Base-by-base conservation (phyloP, 2,888 invertebrate genomes). In the Lacanobia wlatinum region DNA sequence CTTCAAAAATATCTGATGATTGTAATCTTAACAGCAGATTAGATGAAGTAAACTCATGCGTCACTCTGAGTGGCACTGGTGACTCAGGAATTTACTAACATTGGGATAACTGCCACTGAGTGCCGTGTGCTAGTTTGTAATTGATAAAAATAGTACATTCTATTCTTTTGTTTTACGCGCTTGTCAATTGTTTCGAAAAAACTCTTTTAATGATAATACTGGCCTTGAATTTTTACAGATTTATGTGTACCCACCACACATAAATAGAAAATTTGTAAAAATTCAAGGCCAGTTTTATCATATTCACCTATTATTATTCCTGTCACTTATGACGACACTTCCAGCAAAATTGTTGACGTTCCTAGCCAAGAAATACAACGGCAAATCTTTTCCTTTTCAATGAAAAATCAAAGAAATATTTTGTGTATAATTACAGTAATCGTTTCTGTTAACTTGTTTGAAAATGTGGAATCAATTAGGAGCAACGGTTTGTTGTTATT, bases 61-160 rank as follows among this genome's bases (percentile, higher is more conserved):
- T 84, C 84, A 85, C 64, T 46, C 58, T 60, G 61, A 73, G 63
- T 71, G 76, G 72, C 59, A 73, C 61, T 70, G 40, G 60, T 83
- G 75, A 82, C 67, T 83, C 76, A 82, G 64, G 74, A 80, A 80
- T 76, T 83, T 77, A 78, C 76, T 78, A 81, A 69, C 80, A 80
- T 78, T 83, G 72, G 63, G 64, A 71, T 80, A 69, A 82, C 71
- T 82, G 67, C 61, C 59, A 62, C 61, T 34, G 23, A 76, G 61
- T 67, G 75, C 40, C 62, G 55, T 73, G 81, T 65, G 56, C 62
- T 63, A 67, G 66, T 59, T 66, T 48, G 50, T 74, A 76, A 74
- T 72, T 59, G 40, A 34, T 72, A 80, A 73, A 83, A 83, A 84
- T 80, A 77, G 68, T 56, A 28, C 23, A 68, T 58, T 60, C 10